Evolutionary conservation across 2,888 invertebrate genomes (phyloP).

Genomic region (Antheraea yamamai): DNA sequence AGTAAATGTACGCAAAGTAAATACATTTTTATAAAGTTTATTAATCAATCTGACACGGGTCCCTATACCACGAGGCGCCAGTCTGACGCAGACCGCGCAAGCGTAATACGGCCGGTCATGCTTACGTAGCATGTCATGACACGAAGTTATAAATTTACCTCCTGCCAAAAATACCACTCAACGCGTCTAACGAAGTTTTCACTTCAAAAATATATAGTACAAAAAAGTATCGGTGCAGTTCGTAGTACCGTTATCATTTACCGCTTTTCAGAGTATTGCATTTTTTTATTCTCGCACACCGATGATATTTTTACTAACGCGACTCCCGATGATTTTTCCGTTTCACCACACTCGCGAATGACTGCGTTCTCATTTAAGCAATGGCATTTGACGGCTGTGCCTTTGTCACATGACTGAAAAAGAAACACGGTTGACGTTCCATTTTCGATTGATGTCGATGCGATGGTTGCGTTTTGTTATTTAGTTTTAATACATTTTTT

Average conservation of each 20-base stretch:
- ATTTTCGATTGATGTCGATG: slow-evolving; percentile 65
- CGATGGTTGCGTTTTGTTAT: slow-evolving; percentile 39
- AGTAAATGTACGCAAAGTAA: no score
- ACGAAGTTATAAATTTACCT: no score
- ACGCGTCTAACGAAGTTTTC: no score
- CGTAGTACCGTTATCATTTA: not conserved
- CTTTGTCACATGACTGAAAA: slow-evolving; percentile 64
- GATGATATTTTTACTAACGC: slow-evolving; percentile 64
- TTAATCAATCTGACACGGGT: no score
- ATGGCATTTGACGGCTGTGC: slow-evolving; percentile 76
- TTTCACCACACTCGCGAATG: slow-evolving; percentile 74
- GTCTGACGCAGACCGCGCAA: no score
- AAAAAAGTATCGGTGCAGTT: not conserved
- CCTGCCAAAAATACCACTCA: no score
- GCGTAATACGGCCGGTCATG: no score
- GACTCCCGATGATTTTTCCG: slow-evolving; percentile 74
- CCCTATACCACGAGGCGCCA: no score
- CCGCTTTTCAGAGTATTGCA: not conserved
- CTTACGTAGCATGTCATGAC: no score
- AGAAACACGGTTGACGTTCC: slow-evolving; percentile 59
- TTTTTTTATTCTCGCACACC: slow-evolving; percentile 21
- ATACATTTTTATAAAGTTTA: no score
- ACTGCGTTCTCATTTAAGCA: slow-evolving; percentile 79
- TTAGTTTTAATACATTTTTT: slow-evolving; percentile 38
- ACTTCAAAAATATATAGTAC: not conserved